Evolutionary conservation across 2,888 invertebrate species (phyloP), one percentile per base, ranked within the genome.

Genomic region (Tubulanus polymorphus): DNA sequence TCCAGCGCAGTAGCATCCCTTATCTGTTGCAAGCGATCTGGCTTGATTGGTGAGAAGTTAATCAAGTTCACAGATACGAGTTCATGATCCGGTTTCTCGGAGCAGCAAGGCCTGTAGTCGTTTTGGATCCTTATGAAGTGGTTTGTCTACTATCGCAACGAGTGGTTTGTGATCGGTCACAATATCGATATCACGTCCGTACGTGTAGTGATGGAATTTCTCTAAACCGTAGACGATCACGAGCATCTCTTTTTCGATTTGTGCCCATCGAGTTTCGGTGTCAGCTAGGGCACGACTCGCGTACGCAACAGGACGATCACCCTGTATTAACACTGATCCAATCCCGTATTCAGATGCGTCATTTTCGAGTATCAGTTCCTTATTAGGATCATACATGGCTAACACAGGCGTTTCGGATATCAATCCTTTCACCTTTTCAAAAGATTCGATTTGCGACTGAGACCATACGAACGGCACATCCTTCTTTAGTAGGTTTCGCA

Each of bases 401-500:
- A 58, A 37, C 3, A 52, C 26, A 12, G 58, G 58, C 26, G 52
- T 28, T 10, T 12, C 20, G 18, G 58, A 49, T n/a, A 52, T 12
- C 18, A 37, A 41, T 5, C 18, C 15, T 29, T 53, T 53, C 15
- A 45, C 23, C 23, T 53, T 23, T 15, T 18, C 3, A 23, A 53
- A 20, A 10, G 53, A 45, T 48, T 28, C 3, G 6, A 61, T 50
- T 49, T 68, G 64, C 62, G 23, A 61, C 56, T 26, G 51, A n/a
- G 55, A 26, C 66, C 66, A 67, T 3, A 23, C 23, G 51, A 51
- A 67, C 0, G 32, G 55, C 6, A 60, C 51, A 26, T 67, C 63
- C 26, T 62, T 58, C 28, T 53, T 18, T 15, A 41, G 45, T 15
- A 53, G 45, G 5, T 10, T 23, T 5, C 53, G 26, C 15, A 53